Percentiles rank a stretch among this genome's conserved stretches.
phyloP scores from a whole-genome alignment of 2,888 invertebrate species.

The Tipula confusa region DNA sequence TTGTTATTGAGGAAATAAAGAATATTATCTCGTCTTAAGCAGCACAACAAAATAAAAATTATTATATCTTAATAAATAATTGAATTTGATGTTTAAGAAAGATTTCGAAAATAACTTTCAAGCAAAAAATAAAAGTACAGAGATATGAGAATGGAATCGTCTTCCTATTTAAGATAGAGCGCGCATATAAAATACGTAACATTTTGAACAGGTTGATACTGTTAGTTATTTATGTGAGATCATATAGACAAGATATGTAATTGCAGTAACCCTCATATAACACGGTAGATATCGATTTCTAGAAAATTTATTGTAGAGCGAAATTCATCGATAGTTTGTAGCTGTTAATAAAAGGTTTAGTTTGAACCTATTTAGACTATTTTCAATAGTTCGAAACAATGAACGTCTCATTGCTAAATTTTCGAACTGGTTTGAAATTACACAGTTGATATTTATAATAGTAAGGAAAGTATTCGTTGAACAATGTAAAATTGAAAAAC shows the following conservation, averaged over 20 bases:
- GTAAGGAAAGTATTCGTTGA: too few species aligned
- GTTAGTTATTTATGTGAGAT: background rate
- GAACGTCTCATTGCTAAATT: too few species aligned
- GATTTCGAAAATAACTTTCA: background rate
- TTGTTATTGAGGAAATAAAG: constrained; percentile 20
- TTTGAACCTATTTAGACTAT: too few species aligned
- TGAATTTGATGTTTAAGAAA: constrained; percentile 20
- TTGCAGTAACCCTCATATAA: too few species aligned
- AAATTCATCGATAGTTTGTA: too few species aligned
- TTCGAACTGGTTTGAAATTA: too few species aligned
- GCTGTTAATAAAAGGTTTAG: too few species aligned
- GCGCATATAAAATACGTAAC: background rate
- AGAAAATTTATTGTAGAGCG: too few species aligned
- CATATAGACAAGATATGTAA: background rate
- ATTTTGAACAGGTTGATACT: constrained; percentile 15
- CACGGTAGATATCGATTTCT: too few species aligned
- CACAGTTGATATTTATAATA: too few species aligned
- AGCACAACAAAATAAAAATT: background rate
- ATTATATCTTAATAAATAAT: constrained; percentile 25
- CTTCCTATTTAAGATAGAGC: constrained; percentile 25
- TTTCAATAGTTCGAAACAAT: too few species aligned
- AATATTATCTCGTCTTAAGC: background rate
- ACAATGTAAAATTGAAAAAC: too few species aligned
- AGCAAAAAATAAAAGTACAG: background rate
- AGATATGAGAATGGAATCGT: background rate